Percentiles rank a stretch among this genome's conserved stretches.
Evolutionary conservation across 1,140 invertebrate species (phyloP).

Genomic region (Drosophila mojavensis): DNA sequence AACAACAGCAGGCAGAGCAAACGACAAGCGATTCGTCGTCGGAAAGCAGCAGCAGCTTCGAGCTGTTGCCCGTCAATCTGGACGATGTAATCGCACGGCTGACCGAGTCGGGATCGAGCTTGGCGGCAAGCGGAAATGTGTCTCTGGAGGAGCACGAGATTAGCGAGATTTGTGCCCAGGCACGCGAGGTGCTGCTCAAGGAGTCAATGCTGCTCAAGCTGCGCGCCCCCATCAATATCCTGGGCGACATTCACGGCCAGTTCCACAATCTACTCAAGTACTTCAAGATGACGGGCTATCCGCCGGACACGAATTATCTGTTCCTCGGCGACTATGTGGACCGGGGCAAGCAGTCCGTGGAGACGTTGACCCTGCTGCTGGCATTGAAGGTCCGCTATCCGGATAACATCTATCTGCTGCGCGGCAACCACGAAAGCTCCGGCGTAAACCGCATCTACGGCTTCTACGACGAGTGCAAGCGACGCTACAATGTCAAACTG

Average conservation of each 20-base stretch:
- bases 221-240: slow-evolving; percentile 98
- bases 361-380: slow-evolving; percentile 95
- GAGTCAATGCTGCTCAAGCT: slow-evolving; percentile 98
- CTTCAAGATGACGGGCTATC: slow-evolving; percentile 99
- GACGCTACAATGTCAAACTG: slow-evolving; percentile 97
- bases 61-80: slow-evolving; percentile 9
- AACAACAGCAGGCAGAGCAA: too few species aligned
- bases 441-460: slow-evolving; percentile 96
- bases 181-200: slow-evolving; percentile 97
- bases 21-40: neutral
- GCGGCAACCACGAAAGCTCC: slow-evolving; percentile 93
- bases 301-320: slow-evolving; percentile 98
- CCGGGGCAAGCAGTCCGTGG: slow-evolving; percentile 92
- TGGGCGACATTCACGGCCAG: slow-evolving; percentile 99
- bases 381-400: slow-evolving; percentile 98
- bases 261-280: slow-evolving; percentile 98
- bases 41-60: neutral
- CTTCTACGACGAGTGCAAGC: slow-evolving; percentile 98
- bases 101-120: neutral
- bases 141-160: slow-evolving; percentile 97
- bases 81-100: slow-evolving; percentile 51
- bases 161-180: slow-evolving; percentile 96
- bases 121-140: slow-evolving; percentile 84
- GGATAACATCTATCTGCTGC: slow-evolving; percentile 92
- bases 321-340: slow-evolving; percentile 96